phyloP scores from a whole-genome alignment of 2,797 vertebrate genomes.

The Sparus aurata region DNA sequence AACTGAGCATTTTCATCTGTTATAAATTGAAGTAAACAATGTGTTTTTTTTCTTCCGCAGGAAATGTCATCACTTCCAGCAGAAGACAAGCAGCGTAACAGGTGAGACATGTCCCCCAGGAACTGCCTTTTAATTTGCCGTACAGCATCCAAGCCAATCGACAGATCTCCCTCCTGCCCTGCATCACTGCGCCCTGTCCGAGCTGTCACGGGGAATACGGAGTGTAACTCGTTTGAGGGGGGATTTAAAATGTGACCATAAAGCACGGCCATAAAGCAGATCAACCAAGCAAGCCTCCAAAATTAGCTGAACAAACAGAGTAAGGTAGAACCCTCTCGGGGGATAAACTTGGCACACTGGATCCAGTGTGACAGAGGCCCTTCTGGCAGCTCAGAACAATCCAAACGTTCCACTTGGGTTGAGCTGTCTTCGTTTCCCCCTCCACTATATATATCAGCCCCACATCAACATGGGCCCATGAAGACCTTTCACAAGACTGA shows the following conservation, averaged over 20 bases:
- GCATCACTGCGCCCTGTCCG: background rate
- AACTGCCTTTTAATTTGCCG: constrained; percentile 14
- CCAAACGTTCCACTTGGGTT: constrained; percentile 80
- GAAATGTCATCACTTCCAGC: constrained; percentile 69
- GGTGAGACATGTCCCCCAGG: constrained; percentile 72
- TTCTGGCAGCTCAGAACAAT: constrained; percentile 77
- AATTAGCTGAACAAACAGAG: constrained; percentile 82
- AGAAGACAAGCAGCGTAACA: constrained; percentile 53
- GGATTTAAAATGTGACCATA: constrained; percentile 68
- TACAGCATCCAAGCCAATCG: background rate
- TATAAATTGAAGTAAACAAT: constrained; percentile 32
- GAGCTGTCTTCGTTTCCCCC: constrained; percentile 78
- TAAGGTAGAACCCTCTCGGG: constrained; percentile 76
- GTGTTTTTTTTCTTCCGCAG: constrained; percentile 62
- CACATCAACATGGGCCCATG: constrained; percentile 75
- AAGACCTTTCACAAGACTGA: constrained; percentile 80
- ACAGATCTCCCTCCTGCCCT: constrained; percentile 6
- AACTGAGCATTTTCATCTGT: background rate
- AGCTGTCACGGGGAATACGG: constrained; percentile 37
- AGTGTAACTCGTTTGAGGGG: constrained; percentile 53
- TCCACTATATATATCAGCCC: constrained; percentile 77
- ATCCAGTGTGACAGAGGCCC: constrained; percentile 75
- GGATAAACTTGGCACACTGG: constrained; percentile 73
- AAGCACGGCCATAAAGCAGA: constrained; percentile 70
- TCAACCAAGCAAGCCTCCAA: constrained; percentile 71